Percentiles rank a stretch among this genome's conserved stretches.
Conservation (phyloP, 2,888 invertebrate genomes). For the Gandaritis pyraliata region DNA sequence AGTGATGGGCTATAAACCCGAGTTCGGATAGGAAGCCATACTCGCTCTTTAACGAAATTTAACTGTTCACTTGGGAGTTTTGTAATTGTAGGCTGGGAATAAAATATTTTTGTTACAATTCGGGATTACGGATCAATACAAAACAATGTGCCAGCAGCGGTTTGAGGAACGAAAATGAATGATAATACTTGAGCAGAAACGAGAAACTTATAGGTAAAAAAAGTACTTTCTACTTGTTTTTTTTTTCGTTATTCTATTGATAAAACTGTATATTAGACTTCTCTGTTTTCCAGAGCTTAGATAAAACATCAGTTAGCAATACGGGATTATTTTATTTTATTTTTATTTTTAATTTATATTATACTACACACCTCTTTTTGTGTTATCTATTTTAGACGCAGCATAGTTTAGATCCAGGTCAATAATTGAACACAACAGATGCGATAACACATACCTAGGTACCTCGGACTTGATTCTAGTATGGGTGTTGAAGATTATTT, state of each 20-base stretch:
- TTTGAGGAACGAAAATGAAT: background rate
- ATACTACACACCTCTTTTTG: too few relatives aligned
- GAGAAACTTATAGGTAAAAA: too few relatives aligned
- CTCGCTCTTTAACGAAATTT: constrained; percentile 18
- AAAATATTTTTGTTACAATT: constrained; percentile 1
- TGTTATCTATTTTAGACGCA: constrained; percentile 20
- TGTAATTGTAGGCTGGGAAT: constrained; percentile 15
- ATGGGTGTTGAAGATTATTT: too few relatives aligned
- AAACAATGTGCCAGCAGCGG: background rate
- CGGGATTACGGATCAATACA: background rate
- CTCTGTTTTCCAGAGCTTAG: too few relatives aligned
- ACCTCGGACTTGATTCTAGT: too few relatives aligned
- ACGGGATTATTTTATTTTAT: too few relatives aligned
- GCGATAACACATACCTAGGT: constrained; percentile 6
- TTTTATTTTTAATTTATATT: too few relatives aligned
- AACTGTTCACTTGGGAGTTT: constrained; percentile 10
- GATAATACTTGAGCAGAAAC: too few relatives aligned
- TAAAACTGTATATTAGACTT: too few relatives aligned
- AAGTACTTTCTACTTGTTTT: too few relatives aligned
- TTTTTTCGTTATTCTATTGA: too few relatives aligned
- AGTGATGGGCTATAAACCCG: constrained; percentile 20
- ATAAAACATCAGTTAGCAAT: too few relatives aligned
- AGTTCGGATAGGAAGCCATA: constrained; percentile 24
- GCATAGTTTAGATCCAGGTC: constrained; percentile 22
- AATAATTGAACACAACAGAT: constrained; percentile 14